phyloP scores from a whole-genome alignment of 2,797 vertebrate species.

The Anguilla marmorata region DNA sequence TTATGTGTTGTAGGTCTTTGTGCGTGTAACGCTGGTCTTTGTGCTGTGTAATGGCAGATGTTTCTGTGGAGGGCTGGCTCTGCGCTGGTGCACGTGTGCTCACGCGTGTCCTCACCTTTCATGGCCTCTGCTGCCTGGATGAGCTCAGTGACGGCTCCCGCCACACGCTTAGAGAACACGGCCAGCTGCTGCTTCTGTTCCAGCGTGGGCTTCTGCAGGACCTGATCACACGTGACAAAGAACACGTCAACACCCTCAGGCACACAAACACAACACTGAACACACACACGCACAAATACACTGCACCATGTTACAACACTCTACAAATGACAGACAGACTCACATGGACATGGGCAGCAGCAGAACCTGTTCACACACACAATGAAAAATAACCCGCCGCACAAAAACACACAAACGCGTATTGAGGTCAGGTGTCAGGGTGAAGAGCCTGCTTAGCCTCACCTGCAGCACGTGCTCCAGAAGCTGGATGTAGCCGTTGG shows the following conservation, averaged over 20 bases:
- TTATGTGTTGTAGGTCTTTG: background rate
- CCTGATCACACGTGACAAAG: conserved; percentile 61
- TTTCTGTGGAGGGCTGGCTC: conserved; percentile 9
- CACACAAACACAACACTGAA: conserved; percentile 7
- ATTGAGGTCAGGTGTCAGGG: background rate
- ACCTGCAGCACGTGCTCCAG: conserved; percentile 83
- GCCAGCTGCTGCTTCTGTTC: conserved; percentile 92
- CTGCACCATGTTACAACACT: background rate
- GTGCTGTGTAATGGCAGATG: background rate
- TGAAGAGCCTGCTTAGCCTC: background rate
- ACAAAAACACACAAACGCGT: background rate
- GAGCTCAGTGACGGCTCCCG: conserved; percentile 90
- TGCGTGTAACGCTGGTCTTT: background rate
- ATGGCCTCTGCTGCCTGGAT: conserved; percentile 96
- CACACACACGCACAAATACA: background rate
- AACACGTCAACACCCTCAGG: background rate
- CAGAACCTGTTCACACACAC: background rate
- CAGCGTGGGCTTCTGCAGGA: conserved; percentile 85
- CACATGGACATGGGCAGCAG: background rate
- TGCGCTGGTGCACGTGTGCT: background rate
- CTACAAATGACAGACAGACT: background rate
- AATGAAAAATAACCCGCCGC: background rate
- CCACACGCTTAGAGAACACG: conserved; percentile 87
- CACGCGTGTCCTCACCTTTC: conserved; percentile 81
- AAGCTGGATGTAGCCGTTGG: conserved; percentile 85